Base-by-base conservation (phyloP, 2,888 invertebrate genomes). In the Sarcophaga carnaria region DNA sequence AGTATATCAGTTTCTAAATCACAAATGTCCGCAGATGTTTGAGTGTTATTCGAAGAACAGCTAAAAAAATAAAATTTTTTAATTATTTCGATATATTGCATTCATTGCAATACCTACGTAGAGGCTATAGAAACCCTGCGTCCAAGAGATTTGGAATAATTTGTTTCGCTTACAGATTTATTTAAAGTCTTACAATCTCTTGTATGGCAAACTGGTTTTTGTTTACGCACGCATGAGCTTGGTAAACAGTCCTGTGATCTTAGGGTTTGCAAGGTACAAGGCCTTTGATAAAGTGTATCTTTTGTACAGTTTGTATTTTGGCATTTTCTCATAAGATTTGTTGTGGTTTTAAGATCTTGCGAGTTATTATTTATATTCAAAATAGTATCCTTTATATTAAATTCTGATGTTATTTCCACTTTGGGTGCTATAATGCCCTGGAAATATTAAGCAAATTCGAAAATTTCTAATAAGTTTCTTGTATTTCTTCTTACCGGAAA, bases 351-450 rank as follows among this genome's bases (percentile, higher is more conserved):
- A 66, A 66, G 37, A 47, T 78, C 74, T 22, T 80, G 64, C 11
- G 47, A 66, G 12, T 59, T 82, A 49, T 76, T 90, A 87, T 20
- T 45, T 11, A 84, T 49, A 72, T 84, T 87, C 12, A 87, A 76
- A 25, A 87, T n/a, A 62, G 63, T 84, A 70, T 91, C 90, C 71
- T 91, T 87, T 3, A 91, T 89, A 3, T 85, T 88, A 6, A 92
- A 81, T 3, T 90, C 87, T 0, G 91, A 91, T 0, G 91, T 90
- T 0, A 93, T 88, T 88, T 93, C 93, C n/a, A 93, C 89, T 78
- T 93, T 93, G 2, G 93, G 93, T 2, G 93, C 91, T 78, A 93
- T 89, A 5, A 93, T 93, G 20, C 93, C 93, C 91, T 91, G 27
- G 14, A 88, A 88, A 62, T 63, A 2, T 12, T 45, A n/a, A 2